Conservation (phyloP, 2,797 vertebrate genomes). For the Staurois parvus region DNA sequence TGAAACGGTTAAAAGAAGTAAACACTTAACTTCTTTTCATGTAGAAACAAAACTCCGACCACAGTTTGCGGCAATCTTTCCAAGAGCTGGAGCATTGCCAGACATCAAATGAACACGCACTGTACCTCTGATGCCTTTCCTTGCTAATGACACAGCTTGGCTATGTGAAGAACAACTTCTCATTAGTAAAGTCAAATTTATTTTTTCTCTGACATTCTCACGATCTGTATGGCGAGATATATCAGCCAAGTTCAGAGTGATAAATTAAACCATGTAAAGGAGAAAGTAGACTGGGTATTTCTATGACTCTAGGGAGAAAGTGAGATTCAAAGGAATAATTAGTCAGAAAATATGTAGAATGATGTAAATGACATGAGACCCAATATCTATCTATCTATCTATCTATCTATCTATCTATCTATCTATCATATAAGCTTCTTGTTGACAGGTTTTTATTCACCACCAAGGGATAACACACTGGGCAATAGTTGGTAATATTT, state of each 20-base stretch:
- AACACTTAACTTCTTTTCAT: not conserved
- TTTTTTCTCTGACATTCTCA: conserved; percentile 1
- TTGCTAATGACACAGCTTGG: conserved; percentile 14
- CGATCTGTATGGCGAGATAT: not conserved
- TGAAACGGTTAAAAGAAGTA: no score
- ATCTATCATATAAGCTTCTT: not conserved
- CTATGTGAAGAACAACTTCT: conserved; percentile 13
- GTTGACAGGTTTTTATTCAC: no score
- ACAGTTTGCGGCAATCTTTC: not conserved
- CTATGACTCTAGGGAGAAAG: not conserved
- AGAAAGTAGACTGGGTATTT: not conserved
- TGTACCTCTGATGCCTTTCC: not conserved
- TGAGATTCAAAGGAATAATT: not conserved
- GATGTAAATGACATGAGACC: no score
- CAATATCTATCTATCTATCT: not conserved
- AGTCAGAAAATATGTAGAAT: not conserved
- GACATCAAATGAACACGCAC: not conserved
- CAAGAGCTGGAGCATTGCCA: conserved; percentile 20
- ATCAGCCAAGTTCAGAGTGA: not conserved
- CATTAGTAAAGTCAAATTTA: conserved; percentile 38
- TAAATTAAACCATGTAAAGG: not conserved
- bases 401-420: conserved; percentile 23
- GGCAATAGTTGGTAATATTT: no score
- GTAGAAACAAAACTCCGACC: not conserved
- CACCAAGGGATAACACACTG: no score